These are phyloP conservation scores for Apaloderma vittatum DNA, from an alignment of 2,113 vertebrate genomes.

Conservation along the genomic window DNA sequence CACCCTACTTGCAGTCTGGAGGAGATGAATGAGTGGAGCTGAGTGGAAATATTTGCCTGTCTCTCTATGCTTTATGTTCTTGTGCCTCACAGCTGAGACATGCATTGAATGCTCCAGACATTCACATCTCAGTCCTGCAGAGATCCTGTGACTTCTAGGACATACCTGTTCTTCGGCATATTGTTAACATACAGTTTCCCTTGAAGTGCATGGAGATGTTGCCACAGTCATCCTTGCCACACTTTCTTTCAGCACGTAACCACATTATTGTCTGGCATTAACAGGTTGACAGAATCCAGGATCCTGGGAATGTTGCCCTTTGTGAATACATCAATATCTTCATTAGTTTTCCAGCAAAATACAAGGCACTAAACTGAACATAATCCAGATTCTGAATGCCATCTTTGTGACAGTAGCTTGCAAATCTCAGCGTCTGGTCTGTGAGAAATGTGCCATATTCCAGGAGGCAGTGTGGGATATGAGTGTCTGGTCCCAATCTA, in stretches of 20 bases:
- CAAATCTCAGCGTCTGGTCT: neutral
- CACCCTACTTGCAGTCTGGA: neutral
- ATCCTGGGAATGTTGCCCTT: constrained; percentile 20
- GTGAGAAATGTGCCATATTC: neutral
- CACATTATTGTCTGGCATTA: neutral
- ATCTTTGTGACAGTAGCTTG: neutral
- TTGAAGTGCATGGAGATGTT: neutral
- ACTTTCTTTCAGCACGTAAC: neutral
- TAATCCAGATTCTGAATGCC: neutral
- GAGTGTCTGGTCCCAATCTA: neutral
- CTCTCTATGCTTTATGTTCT: neutral
- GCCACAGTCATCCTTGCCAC: neutral
- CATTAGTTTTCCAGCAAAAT: constrained; percentile 16
- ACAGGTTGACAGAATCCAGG: neutral
- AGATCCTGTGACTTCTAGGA: neutral
- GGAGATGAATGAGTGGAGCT: neutral
- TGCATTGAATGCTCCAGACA: neutral
- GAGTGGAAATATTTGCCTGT: neutral
- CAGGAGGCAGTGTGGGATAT: neutral
- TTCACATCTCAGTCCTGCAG: neutral
- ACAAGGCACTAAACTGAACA: neutral
- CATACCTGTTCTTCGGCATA: neutral
- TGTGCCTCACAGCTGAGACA: neutral
- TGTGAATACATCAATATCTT: constrained; percentile 25
- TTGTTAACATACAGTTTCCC: neutral